These are phyloP conservation scores for Gallinago jamesoni DNA, from an alignment of 2,113 vertebrate species.

Conservation along the genomic window DNA sequence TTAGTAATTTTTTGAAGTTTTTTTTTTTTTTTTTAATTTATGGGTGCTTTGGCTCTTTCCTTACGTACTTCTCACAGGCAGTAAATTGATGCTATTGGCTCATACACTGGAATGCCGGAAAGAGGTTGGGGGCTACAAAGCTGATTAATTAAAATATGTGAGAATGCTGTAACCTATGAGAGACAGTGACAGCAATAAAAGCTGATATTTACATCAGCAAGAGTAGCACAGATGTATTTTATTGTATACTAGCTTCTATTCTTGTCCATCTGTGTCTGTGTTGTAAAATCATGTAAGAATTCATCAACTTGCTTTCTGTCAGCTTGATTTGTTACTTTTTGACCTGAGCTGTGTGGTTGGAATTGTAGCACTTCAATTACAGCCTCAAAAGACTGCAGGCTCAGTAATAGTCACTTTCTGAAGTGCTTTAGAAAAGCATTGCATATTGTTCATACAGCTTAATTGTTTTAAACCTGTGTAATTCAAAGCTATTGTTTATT, in stretches of 20 bases:
- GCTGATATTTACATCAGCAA: neutral
- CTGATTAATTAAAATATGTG: conserved; percentile 6
- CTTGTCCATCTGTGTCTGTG: neutral
- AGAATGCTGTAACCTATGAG: neutral
- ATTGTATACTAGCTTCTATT: neutral
- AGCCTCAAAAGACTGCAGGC: neutral
- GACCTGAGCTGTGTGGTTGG: conserved; percentile 18
- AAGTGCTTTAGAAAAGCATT: conserved; percentile 6
- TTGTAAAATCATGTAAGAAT: conserved; percentile 30
- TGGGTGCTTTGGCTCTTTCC: neutral
- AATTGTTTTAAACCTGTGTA: neutral
- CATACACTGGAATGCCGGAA: neutral
- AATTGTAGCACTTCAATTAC: conserved; percentile 1
- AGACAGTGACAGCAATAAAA: neutral
- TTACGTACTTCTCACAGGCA: neutral
- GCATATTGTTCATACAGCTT: neutral
- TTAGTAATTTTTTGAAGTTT: neutral
- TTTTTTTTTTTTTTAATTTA: neutral
- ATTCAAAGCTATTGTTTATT: neutral
- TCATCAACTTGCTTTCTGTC: neutral
- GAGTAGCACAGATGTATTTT: neutral
- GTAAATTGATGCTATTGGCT: neutral
- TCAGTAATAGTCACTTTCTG: conserved; percentile 28
- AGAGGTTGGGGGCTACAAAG: neutral
- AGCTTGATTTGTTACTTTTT: conserved; percentile 43